phyloP scores from a whole-genome alignment of 2,113 vertebrate species.

The Megalops atlanticus region DNA sequence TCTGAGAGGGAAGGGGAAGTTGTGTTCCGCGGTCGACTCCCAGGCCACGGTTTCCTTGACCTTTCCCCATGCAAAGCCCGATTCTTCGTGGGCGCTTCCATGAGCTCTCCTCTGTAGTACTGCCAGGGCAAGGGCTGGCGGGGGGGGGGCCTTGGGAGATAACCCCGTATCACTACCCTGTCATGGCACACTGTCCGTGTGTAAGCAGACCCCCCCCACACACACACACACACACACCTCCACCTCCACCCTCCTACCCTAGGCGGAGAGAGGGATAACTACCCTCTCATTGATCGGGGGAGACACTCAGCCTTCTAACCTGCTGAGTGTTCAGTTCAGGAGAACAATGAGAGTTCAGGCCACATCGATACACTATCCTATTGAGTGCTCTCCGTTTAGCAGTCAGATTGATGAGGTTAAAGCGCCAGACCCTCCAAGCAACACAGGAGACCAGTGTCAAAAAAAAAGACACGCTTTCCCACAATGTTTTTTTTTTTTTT shows the following conservation, averaged over 20 bases:
- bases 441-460: background rate
- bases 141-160: background rate
- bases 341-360: conserved; percentile 72
- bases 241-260: background rate
- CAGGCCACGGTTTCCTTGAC: conserved; percentile 43
- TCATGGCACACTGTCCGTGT: background rate
- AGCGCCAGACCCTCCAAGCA: conserved; percentile 49
- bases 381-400: conserved; percentile 74
- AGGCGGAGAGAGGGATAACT: conserved; percentile 57
- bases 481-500: background rate
- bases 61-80: conserved; percentile 60
- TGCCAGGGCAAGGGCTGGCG: background rate
- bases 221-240: background rate
- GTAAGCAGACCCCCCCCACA: background rate
- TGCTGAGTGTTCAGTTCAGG: conserved; percentile 78
- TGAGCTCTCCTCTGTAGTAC: background rate
- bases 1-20: conserved; percentile 60
- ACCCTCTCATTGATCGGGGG: conserved; percentile 70
- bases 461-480: background rate
- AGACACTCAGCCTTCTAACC: conserved; percentile 75
- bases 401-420: conserved; percentile 75
- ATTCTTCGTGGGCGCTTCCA: background rate
- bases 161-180: background rate
- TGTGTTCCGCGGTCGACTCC: conserved; percentile 28
- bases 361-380: conserved; percentile 72